Conservation (phyloP, 2,888 invertebrate genomes). For the Limnephilus lunatus region DNA sequence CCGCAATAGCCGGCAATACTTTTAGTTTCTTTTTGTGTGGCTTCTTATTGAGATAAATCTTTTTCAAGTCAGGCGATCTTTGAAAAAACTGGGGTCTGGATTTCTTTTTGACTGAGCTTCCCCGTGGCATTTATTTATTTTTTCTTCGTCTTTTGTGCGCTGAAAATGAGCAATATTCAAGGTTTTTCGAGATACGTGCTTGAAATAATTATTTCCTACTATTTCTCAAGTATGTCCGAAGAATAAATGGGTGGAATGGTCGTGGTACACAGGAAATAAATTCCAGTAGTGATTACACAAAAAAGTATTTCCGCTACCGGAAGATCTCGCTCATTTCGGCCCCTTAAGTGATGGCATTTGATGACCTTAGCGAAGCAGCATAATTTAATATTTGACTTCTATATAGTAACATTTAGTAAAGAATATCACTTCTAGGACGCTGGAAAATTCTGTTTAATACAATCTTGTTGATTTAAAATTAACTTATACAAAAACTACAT, state of each 20-base stretch:
- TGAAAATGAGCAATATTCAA: not conserved
- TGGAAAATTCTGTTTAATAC: not conserved
- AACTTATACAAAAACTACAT: too few species aligned
- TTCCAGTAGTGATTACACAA: not conserved
- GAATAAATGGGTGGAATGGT: not conserved
- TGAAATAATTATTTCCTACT: not conserved
- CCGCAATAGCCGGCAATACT: not conserved
- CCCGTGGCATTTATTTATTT: not conserved
- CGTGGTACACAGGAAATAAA: not conserved
- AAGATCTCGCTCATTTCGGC: not conserved
- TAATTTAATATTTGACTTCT: not conserved
- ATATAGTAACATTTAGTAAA: not conserved
- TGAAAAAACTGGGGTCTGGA: not conserved
- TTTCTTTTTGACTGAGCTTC: not conserved
- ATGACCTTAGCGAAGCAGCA: not conserved
- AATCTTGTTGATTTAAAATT: not conserved
- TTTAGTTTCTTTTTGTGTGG: not conserved
- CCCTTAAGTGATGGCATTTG: not conserved
- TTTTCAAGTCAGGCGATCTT: not conserved
- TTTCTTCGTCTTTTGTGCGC: not conserved
- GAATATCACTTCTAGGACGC: not conserved
- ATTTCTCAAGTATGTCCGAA: not conserved
- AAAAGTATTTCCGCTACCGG: not conserved
- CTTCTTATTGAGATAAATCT: not conserved
- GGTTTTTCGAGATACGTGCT: not conserved